phyloP scores from a whole-genome alignment of 2,113 vertebrate species.

The Butorides virescens region DNA sequence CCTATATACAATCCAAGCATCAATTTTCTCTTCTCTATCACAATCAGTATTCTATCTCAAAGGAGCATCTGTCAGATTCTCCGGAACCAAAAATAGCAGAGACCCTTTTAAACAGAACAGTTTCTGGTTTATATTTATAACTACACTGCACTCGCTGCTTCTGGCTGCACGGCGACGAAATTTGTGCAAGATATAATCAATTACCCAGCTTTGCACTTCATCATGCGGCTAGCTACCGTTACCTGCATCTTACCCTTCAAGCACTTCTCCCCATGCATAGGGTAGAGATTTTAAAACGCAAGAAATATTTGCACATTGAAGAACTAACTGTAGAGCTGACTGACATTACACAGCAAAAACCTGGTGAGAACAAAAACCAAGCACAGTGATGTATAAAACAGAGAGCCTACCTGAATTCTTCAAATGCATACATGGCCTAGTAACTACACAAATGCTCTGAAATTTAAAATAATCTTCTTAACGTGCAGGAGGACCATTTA shows the following conservation, averaged over 20 bases:
- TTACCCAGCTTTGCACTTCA: constrained; percentile 56
- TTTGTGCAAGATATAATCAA: constrained; percentile 46
- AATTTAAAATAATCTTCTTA: constrained; percentile 64
- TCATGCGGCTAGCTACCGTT: constrained; percentile 50
- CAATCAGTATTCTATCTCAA: constrained; percentile 34
- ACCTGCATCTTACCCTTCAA: constrained; percentile 32
- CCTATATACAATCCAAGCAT: constrained; percentile 31
- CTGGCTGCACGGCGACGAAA: constrained; percentile 17
- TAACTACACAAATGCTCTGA: constrained; percentile 64
- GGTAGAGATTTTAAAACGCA: neutral
- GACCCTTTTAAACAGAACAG: constrained; percentile 53
- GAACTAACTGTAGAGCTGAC: constrained; percentile 56
- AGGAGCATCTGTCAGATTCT: constrained; percentile 64
- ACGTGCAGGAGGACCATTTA: constrained; percentile 73
- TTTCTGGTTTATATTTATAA: constrained; percentile 62
- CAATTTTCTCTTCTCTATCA: constrained; percentile 44
- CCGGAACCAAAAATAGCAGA: constrained; percentile 69
- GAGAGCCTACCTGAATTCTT: constrained; percentile 85
- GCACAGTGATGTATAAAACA: constrained; percentile 64
- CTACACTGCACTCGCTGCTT: constrained; percentile 24
- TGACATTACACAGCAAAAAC: constrained; percentile 81
- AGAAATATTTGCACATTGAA: constrained; percentile 72
- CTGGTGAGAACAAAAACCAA: constrained; percentile 74
- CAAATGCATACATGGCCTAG: constrained; percentile 86
- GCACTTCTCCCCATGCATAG: constrained; percentile 48